phyloP scores from a whole-genome alignment of 2,888 invertebrate species.

The Agrenia bidenticulata region DNA sequence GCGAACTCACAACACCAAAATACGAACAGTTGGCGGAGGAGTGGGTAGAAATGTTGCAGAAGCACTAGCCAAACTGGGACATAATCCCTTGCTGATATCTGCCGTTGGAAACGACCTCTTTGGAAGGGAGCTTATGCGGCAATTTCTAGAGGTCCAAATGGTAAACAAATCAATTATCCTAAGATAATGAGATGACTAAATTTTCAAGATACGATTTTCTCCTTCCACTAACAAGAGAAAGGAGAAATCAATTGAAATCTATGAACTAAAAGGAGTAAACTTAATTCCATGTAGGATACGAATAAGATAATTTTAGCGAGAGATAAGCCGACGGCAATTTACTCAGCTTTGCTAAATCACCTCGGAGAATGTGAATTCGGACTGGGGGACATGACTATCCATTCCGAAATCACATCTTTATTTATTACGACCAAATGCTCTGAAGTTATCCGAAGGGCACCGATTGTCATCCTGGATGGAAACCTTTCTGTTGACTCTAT shows the following conservation, averaged over 20 bases:
- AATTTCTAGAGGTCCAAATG: slow-evolving; percentile 38
- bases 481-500: slow-evolving; percentile 74
- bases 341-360: slow-evolving; percentile 72
- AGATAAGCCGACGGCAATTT: slow-evolving; percentile 67
- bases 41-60: slow-evolving; percentile 92
- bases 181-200: background rate
- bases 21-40: slow-evolving; percentile 61
- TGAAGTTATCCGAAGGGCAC: slow-evolving; percentile 54
- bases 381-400: slow-evolving; percentile 82
- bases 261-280: too few species aligned
- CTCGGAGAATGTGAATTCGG: slow-evolving; percentile 76
- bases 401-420: slow-evolving; percentile 66
- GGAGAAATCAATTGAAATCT: slow-evolving; percentile 1
- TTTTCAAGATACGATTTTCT: background rate
- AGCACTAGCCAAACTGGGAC: slow-evolving; percentile 73
- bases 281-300: slow-evolving; percentile 37
- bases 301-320: slow-evolving; percentile 32
- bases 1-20: slow-evolving; percentile 69
- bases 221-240: too few species aligned
- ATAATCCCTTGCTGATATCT: slow-evolving; percentile 65
- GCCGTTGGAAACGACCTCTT: slow-evolving; percentile 71
- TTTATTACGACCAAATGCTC: slow-evolving; percentile 26
- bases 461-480: slow-evolving; percentile 80
- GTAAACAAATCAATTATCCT: slow-evolving; percentile 27
- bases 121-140: slow-evolving; percentile 45